Evolutionary conservation across 53 echinoderm and acorn worm species (phyloP), one percentile per base, ranked within the genome.

Genomic region (Mesocentrotus franciscanus): DNA sequence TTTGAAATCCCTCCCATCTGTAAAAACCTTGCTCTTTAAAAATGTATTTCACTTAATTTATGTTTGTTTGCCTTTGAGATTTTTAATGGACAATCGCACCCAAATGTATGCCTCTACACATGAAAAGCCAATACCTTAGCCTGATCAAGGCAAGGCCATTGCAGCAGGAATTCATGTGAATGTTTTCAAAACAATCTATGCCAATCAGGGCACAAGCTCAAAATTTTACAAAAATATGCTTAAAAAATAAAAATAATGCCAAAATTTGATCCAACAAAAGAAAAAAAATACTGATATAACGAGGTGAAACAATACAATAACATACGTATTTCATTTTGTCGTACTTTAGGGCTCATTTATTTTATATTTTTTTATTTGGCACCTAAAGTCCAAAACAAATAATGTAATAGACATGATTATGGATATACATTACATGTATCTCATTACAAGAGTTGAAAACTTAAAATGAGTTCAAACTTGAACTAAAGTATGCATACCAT

Each of bases 241-340:
- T 42, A 22, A 84, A 16, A 9, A 78, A 79, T 18, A 27, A 49
- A 84, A 10, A 49, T 84, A 84, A 39, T 20, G 49, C 84, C 36
- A 36, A 49, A 84, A 84, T 49, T 15, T 84, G 84, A 84, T 84
- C 39, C 5, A 84, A 84, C 84, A 84, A 27, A 18, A 84, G 36
- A 15, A 49, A 6, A 42, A 49, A 36, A 84, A 84, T 84, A 49
- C 84, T 84, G 42, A 84, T 84, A 84, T 8, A 84, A 84, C 84
- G 49, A 84, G 84, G 39, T 84, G 84, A 84, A 49, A 17, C 84
- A 84, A 84, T 39, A 66, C 66, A n/a, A n/a, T n/a, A n/a, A n/a
- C n/a, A n/a, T n/a, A n/a, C n/a, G n/a, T n/a, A 42, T 22, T 22
- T 84, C 5, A 36, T 42, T 49, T 84, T 84, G 84, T 84, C 84